Evolutionary conservation across 2,888 invertebrate species (phyloP), one percentile per base, ranked within the genome.

Genomic region (Dolichomitus sp.): DNA sequence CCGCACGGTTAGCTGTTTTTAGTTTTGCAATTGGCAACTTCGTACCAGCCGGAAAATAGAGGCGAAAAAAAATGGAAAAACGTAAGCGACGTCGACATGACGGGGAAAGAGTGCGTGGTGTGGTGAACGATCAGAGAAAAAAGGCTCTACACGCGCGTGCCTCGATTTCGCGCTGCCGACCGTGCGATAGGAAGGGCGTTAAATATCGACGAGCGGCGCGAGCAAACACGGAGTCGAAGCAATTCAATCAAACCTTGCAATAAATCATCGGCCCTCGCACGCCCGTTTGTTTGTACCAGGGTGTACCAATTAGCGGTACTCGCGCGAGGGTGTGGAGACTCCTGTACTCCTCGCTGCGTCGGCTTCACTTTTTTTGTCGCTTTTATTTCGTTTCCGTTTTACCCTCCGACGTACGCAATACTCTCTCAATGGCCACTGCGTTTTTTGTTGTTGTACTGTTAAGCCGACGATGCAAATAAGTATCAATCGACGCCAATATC

Each of bases 231-330:
- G 86, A 89, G 87, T 88, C 88, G 88, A 90, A 91, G 91, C 90
- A 92, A 93, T 92, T 93, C 92, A 93, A 93, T 93, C 92, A 91
- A 91, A 92, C 92, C 91, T 90, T 89, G 91, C 93, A 90, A 91
- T 93, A 92, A 92, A 93, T 93, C 93, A 92, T 93, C 90, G 89
- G 84, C 85, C 85, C 88, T 88, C 86, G 89, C 86, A 86, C 85
- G 80, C 86, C 81, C 86, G 85, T 85, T 87, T 91, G 90, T 92
- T 91, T 90, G 90, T 89, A 87, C 84, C 85, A 70, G 83, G 75
- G 80, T 90, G 91, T 90, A 90, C 92, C 90, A 92, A 93, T 93
- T 92, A 92, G 89, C 89, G 88, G 87, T 85, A 83, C 83, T 80
- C 83, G 83, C 69, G 69, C 73, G 61, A 61, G 80, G 77, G 83